Evolutionary conservation across 2,888 invertebrate species (phyloP).

Genomic region (Polymixis flavicincta): DNA sequence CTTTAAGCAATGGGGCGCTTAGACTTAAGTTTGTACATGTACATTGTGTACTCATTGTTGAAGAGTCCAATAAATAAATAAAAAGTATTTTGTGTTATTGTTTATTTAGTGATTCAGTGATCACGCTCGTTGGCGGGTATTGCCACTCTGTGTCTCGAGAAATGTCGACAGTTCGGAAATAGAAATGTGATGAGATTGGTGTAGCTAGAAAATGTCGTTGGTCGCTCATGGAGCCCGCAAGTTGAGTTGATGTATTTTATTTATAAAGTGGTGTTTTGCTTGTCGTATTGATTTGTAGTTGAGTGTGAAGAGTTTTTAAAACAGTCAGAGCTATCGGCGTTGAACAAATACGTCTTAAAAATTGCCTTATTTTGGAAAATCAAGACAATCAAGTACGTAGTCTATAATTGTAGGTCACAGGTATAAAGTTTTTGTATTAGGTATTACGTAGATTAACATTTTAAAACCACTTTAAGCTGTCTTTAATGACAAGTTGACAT

Average conservation of each 20-base stretch:
- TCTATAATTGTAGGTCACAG: too few relatives aligned
- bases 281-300: not conserved
- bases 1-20: not conserved
- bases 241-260: conserved; percentile 7
- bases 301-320: not conserved
- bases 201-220: conserved; percentile 2
- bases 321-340: too few relatives aligned
- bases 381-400: too few relatives aligned
- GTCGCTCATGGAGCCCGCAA: not conserved
- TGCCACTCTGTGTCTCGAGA: conserved; percentile 32
- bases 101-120: too few relatives aligned
- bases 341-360: too few relatives aligned
- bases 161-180: conserved; percentile 47
- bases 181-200: conserved; percentile 44
- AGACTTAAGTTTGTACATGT: not conserved
- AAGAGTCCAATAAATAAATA: not conserved
- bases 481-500: too few relatives aligned
- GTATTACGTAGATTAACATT: too few relatives aligned
- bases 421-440: too few relatives aligned
- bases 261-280: conserved; percentile 9
- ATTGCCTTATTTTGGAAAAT: too few relatives aligned
- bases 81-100: not conserved
- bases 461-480: too few relatives aligned
- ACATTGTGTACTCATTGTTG: not conserved
- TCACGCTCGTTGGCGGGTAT: conserved; percentile 13